phyloP scores from a whole-genome alignment of 2,113 vertebrate genomes.

The Tamias sibiricus region DNA sequence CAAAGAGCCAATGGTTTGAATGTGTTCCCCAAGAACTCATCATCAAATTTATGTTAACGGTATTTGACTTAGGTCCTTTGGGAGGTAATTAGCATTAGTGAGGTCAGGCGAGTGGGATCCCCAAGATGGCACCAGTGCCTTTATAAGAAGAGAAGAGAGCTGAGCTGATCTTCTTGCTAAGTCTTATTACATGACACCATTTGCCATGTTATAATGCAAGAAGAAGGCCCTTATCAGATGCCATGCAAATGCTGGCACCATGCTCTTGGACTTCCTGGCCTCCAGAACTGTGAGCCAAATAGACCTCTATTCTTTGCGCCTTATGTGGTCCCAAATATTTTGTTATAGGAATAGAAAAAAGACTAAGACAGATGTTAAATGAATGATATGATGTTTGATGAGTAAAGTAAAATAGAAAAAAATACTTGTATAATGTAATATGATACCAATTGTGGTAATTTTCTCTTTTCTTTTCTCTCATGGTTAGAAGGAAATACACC shows the following conservation, averaged over 20 bases:
- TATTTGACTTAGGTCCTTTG: not conserved
- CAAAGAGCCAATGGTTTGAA: not conserved
- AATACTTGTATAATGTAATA: not conserved
- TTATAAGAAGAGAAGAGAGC: not conserved
- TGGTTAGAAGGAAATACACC: not conserved
- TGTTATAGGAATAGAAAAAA: not conserved
- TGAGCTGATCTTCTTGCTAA: not conserved
- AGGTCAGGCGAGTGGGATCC: not conserved
- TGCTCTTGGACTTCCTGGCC: not conserved
- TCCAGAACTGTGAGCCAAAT: not conserved
- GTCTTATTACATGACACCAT: not conserved
- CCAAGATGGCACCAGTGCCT: not conserved
- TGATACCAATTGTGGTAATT: not conserved
- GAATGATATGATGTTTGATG: not conserved
- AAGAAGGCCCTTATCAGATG: not conserved
- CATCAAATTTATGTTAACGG: not conserved
- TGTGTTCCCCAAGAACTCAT: not conserved
- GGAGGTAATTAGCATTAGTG: not conserved
- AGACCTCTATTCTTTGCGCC: not conserved
- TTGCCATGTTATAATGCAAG: not conserved
- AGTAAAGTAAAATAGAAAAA: not conserved
- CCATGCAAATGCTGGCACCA: not conserved
- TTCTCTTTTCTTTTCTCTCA: slow-evolving; percentile 8
- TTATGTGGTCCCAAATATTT: not conserved
- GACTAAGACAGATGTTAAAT: not conserved